Evolutionary conservation across 2,797 vertebrate genomes (phyloP).

Genomic region (Hyperoplus immaculatus): DNA sequence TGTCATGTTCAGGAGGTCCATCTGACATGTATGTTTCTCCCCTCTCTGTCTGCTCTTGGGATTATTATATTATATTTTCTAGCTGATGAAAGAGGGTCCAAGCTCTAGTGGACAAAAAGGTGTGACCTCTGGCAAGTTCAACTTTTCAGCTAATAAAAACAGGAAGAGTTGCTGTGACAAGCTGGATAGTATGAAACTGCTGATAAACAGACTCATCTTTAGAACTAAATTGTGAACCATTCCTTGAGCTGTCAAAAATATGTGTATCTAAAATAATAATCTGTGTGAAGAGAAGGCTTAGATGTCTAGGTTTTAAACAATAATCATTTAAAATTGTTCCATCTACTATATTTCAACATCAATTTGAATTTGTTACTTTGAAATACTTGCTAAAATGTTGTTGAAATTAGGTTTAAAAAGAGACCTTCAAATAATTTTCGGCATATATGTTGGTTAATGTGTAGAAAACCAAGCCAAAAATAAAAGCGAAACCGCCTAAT

Average conservation of each 20-base stretch:
- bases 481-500: conserved; percentile 7
- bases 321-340: background rate
- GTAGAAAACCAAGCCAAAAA: conserved; percentile 26
- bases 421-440: background rate
- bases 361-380: background rate
- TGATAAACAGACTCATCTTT: background rate
- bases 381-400: background rate
- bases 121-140: background rate
- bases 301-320: background rate
- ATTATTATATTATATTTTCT: conserved; percentile 16
- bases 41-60: background rate
- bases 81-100: conserved; percentile 1
- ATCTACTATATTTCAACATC: background rate
- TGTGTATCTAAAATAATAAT: background rate
- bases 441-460: background rate
- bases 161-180: conserved; percentile 10
- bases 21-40: conserved; percentile 9
- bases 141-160: conserved; percentile 1
- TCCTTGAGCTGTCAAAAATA: background rate
- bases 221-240: background rate
- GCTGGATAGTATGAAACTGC: background rate
- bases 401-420: background rate
- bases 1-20: conserved; percentile 11
- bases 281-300: background rate
- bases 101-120: conserved; percentile 7